A percentile compares a stretch with the other conserved stretches of the same genome.
Evolutionary conservation across 2,797 vertebrate species (phyloP).

Genomic region (Emydoidea blandingii): DNA sequence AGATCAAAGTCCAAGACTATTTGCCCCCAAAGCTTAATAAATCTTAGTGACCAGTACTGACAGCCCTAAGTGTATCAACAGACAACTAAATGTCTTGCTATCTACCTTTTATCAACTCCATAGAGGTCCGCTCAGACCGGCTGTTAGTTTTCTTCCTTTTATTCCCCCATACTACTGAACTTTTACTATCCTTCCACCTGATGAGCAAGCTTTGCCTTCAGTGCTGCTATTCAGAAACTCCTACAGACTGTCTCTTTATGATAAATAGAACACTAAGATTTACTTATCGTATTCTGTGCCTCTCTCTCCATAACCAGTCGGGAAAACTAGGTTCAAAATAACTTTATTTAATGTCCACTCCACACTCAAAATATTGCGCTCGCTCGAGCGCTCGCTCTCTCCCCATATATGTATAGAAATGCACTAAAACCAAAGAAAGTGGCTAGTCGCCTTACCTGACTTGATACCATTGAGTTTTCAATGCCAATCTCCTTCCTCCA

Average conservation of each 20-base stretch:
- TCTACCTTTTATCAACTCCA: no score
- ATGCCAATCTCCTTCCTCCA: background rate
- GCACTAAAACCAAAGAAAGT: background rate
- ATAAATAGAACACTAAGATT: no score
- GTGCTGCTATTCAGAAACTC: background rate
- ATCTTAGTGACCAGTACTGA: no score
- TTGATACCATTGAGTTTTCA: background rate
- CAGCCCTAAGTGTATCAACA: no score
- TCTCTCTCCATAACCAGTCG: background rate
- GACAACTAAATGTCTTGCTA: no score
- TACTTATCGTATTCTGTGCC: background rate
- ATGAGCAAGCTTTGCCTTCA: background rate
- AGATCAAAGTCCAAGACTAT: no score
- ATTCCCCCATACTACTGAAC: background rate
- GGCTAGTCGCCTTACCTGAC: background rate
- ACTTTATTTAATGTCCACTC: no score
- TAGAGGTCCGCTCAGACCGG: no score
- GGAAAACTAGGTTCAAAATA: background rate
- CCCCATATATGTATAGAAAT: background rate
- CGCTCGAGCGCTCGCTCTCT: accelerated
- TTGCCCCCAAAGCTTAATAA: no score
- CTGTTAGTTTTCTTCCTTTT: background rate
- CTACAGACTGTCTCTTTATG: no score
- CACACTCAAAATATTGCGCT: no score
- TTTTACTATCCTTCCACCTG: background rate